Conservation (phyloP, 2,888 invertebrate species). For the Brachyopa scutellaris region DNA sequence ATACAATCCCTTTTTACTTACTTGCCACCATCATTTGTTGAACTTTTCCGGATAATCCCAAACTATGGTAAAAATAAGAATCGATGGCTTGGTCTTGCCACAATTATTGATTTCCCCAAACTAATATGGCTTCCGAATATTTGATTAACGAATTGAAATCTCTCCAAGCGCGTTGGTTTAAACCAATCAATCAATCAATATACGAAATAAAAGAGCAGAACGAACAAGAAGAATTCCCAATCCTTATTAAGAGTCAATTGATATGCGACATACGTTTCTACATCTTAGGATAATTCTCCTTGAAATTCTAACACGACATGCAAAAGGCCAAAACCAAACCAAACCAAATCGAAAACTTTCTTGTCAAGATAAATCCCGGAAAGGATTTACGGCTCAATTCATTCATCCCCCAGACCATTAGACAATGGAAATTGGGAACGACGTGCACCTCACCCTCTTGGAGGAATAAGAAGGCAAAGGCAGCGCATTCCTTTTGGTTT, state of each 20-base stretch:
- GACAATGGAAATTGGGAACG: constrained; percentile 47
- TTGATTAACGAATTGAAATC: constrained; percentile 35
- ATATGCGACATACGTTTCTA: constrained; percentile 69
- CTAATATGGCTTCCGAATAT: constrained; percentile 26
- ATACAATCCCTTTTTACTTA: too few relatives aligned
- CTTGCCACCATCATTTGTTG: too few relatives aligned
- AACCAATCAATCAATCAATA: constrained; percentile 51
- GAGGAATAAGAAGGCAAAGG: constrained; percentile 73
- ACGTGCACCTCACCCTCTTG: constrained; percentile 73
- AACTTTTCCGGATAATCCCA: too few relatives aligned
- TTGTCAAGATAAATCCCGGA: constrained; percentile 76
- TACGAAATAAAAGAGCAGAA: background rate
- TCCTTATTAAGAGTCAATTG: constrained; percentile 69
- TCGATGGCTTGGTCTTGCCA: too few relatives aligned
- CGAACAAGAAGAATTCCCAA: constrained; percentile 24
- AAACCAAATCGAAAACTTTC: constrained; percentile 46
- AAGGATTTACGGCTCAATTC: constrained; percentile 81
- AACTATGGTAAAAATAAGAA: too few relatives aligned
- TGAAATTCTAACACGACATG: constrained; percentile 55
- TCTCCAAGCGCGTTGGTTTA: background rate
- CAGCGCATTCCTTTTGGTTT: constrained; percentile 60
- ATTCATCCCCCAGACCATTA: constrained; percentile 73
- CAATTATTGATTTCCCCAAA: too few relatives aligned
- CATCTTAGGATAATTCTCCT: constrained; percentile 50
- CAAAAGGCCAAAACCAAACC: constrained; percentile 13